Conservation (phyloP, 1,140 invertebrate species). For the Apis florea region DNA sequence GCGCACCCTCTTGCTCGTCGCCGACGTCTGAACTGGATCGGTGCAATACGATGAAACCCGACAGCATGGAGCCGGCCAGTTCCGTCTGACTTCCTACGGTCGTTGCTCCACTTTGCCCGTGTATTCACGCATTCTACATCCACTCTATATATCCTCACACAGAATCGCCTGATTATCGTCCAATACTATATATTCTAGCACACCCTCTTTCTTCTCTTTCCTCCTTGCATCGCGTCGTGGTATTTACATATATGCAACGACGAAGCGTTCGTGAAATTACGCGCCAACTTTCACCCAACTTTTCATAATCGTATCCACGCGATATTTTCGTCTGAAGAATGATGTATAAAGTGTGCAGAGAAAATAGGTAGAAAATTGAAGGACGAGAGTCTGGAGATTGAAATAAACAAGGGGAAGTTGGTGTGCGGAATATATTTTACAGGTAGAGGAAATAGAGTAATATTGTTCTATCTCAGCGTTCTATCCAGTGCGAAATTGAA, state of each 20-base stretch:
- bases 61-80: slow-evolving; percentile 72
- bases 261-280: not conserved
- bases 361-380: no score
- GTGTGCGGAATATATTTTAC: no score
- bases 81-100: slow-evolving; percentile 66
- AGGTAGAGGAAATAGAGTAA: no score
- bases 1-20: not conserved
- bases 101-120: slow-evolving; percentile 74
- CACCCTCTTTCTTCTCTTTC: no score
- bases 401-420: no score
- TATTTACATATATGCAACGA: not conserved
- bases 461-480: no score
- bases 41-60: slow-evolving; percentile 73
- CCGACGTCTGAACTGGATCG: slow-evolving; percentile 66
- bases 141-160: not conserved
- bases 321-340: not conserved
- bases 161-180: slow-evolving; percentile 29
- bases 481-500: no score
- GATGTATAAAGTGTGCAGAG: no score
- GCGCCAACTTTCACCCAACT: not conserved
- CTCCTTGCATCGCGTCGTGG: not conserved
- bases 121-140: slow-evolving; percentile 48
- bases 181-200: slow-evolving; percentile 1
- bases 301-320: not conserved
- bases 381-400: no score